These are phyloP conservation scores for Calephelis virginiensis DNA, from an alignment of 1,140 invertebrate species.

Conservation along the genomic window DNA sequence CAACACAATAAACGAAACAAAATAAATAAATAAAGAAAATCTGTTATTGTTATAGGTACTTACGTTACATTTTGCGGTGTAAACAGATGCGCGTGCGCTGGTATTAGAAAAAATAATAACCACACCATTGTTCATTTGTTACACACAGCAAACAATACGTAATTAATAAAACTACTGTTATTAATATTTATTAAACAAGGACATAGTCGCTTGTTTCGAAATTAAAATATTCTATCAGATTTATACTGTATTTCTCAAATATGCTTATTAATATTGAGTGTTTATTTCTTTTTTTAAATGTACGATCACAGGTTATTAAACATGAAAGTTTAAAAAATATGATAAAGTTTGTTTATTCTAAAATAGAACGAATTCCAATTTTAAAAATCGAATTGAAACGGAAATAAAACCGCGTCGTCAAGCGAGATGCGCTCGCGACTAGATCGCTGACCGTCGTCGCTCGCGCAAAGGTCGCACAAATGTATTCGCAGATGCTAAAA, in stretches of 20 bases:
- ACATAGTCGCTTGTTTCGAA: neutral
- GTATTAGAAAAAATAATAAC: constrained; percentile 34
- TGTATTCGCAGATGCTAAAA: constrained; percentile 40
- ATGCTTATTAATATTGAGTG: no score
- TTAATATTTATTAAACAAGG: neutral
- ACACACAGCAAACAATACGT: constrained; percentile 2
- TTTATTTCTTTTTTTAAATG: no score
- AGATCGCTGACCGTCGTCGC: constrained; percentile 40
- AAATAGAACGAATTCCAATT: neutral
- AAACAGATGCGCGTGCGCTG: constrained; percentile 27
- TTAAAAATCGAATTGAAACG: constrained; percentile 20
- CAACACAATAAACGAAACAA: no score
- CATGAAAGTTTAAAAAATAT: no score
- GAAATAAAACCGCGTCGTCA: constrained; percentile 25
- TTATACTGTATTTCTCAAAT: neutral
- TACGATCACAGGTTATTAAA: no score
- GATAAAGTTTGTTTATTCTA: neutral
- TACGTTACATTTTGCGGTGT: constrained; percentile 35
- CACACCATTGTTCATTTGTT: constrained; percentile 29
- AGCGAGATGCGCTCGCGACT: constrained; percentile 39
- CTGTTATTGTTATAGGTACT: neutral
- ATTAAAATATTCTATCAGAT: neutral
- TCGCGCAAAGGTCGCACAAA: constrained; percentile 43
- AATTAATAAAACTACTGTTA: constrained; percentile 14
- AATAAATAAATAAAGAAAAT: no score